Evolutionary conservation across 2,797 vertebrate species (phyloP).

Genomic region (Brachyrhaphis roseni): DNA sequence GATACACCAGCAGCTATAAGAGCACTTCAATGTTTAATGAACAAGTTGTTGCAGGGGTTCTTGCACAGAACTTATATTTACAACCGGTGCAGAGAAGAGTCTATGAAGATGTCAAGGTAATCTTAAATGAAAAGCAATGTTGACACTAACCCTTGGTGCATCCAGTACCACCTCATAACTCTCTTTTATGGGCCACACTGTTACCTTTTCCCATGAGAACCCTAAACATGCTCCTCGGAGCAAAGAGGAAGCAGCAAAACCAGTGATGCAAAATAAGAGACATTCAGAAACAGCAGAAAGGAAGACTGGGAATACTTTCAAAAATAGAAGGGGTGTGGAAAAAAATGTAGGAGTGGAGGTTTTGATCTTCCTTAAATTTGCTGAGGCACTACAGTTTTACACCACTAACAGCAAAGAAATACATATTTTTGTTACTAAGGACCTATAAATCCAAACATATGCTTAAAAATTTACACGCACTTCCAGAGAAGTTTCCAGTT

Average conservation of each 20-base stretch:
- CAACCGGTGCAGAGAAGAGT: constrained; percentile 49
- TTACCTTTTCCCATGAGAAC: constrained; percentile 77
- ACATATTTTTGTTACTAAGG: constrained; percentile 5
- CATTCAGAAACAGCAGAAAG: constrained; percentile 3
- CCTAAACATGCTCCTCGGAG: constrained; percentile 44
- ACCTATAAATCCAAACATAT: not conserved
- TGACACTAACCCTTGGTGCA: constrained; percentile 75
- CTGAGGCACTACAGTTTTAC: constrained; percentile 26
- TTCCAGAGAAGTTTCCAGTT: not conserved
- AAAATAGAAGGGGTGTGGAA: constrained; percentile 4
- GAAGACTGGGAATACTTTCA: constrained; percentile 30
- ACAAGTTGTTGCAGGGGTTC: constrained; percentile 36
- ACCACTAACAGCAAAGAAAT: constrained; percentile 12
- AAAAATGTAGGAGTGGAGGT: constrained; percentile 4
- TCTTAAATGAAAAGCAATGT: constrained; percentile 73
- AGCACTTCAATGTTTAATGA: constrained; percentile 41
- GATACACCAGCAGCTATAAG: constrained; percentile 20
- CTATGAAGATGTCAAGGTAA: constrained; percentile 74
- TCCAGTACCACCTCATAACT: constrained; percentile 76
- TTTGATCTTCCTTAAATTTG: constrained; percentile 16
- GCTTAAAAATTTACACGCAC: not conserved
- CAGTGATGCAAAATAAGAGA: constrained; percentile 20
- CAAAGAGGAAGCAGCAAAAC: constrained; percentile 5
- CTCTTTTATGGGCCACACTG: constrained; percentile 74
- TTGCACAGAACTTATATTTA: constrained; percentile 65